Evolutionary conservation across 2,888 invertebrate genomes (phyloP), one percentile per base, ranked within the genome.

Genomic region (Eledone cirrhosa): DNA sequence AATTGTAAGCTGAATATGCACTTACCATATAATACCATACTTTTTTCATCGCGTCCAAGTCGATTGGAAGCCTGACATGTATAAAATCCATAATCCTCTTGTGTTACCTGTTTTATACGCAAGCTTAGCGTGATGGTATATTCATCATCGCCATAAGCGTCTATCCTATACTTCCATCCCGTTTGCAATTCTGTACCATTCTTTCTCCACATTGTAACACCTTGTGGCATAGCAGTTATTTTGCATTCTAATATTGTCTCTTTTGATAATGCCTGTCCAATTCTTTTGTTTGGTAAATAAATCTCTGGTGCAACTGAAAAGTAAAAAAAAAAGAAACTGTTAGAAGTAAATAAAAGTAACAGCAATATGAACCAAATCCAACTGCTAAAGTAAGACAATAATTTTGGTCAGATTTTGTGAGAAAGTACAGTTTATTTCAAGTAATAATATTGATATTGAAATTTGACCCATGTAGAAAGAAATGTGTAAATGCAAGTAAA

Each of bases 211-310:
- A 83, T 82, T 80, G 85, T 87, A 7, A 83, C 82, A 4, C 83
- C 86, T n/a, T 87, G 87, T 4, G 89, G 89, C 41, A 84, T 87
- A 0, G 88, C 88, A 0, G 87, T 84, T 7, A 89, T 85, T 59
- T 83, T 80, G 80, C 89, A 89, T 78, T 89, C 88, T 63, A 89
- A 82, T 53, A 88, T 85, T n/a, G 87, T 87, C 53, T 87, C 87
- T 79, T 84, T 85, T 41, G 86, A 86, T 33, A 80, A 65, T 29
- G 79, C 77, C 78, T 89, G 89, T 16, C 87, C 86, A 31, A 89
- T 86, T 22, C 86, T 81, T 31, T 79, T 81, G 41, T 82, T 86
- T 41, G 84, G 81, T 77, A 88, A 78, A 13, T 59, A 78, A 47
- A 88, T 83, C 80, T 86, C 84, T 16, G 88, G 88, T 48, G 84